These are phyloP conservation scores for Aphis craccivora DNA, from an alignment of 1,140 invertebrate species.

Conservation along the genomic window DNA sequence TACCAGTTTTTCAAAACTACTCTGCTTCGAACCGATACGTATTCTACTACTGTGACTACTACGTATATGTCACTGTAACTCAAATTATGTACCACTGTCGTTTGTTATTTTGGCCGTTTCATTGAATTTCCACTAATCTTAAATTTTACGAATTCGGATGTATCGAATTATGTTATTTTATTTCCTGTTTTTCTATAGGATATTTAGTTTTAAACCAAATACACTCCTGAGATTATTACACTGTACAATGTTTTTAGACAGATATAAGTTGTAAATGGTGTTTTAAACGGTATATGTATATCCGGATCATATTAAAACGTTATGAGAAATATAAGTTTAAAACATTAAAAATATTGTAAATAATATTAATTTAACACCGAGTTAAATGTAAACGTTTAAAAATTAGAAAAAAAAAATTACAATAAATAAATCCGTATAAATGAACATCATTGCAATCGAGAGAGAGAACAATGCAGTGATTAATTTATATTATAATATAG, in stretches of 20 bases:
- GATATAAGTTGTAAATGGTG: too few relatives aligned
- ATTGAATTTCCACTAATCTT: background rate
- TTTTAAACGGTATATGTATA: background rate
- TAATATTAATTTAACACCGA: background rate
- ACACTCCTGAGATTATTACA: background rate
- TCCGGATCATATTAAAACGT: background rate
- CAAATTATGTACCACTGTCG: background rate
- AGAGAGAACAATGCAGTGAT: background rate
- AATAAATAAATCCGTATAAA: background rate
- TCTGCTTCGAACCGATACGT: slow-evolving; percentile 7
- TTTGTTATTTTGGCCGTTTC: background rate
- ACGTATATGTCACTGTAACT: background rate
- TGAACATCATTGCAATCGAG: background rate
- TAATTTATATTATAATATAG: background rate
- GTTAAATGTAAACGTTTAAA: background rate
- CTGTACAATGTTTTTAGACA: background rate
- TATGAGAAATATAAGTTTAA: background rate
- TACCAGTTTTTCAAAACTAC: background rate
- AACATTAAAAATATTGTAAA: too few relatives aligned
- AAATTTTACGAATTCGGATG: background rate
- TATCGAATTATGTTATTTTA: slow-evolving; percentile 4
- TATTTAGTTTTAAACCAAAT: background rate
- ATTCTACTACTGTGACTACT: background rate
- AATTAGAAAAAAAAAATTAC: too few relatives aligned
- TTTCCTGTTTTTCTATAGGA: background rate